phyloP scores from a whole-genome alignment of 2,888 invertebrate species.

The Ptilodon capucinus region DNA sequence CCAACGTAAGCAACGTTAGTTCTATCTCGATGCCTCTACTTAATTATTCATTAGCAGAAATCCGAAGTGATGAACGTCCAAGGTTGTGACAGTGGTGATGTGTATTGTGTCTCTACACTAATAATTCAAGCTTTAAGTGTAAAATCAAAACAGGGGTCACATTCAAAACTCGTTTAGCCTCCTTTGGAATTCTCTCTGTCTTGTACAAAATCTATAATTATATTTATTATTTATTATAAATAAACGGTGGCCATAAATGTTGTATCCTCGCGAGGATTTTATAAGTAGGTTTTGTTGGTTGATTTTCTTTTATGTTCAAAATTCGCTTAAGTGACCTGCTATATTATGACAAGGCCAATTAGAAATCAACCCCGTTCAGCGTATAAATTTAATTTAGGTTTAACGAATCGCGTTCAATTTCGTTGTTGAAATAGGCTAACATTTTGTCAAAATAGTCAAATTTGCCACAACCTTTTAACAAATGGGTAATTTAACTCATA shows the following conservation, averaged over 20 bases:
- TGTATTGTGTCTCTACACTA: conserved; percentile 12
- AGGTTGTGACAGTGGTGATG: conserved; percentile 31
- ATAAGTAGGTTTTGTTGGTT: not conserved
- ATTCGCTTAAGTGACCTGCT: no score
- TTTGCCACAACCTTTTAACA: no score
- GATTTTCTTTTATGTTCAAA: conserved; percentile 34
- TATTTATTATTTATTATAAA: no score
- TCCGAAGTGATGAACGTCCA: conserved; percentile 39
- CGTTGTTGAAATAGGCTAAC: no score
- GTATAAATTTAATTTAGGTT: no score
- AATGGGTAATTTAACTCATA: no score
- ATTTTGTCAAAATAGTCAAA: no score
- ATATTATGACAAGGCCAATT: no score
- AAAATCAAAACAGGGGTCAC: conserved; percentile 51
- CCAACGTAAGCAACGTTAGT: conserved; percentile 8
- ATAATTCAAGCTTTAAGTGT: conserved; percentile 41
- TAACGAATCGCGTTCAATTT: no score
- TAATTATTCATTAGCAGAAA: conserved; percentile 38
- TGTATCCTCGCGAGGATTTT: not conserved
- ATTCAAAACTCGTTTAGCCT: conserved; percentile 34
- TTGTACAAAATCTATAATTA: conserved; percentile 16
- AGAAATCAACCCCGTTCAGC: no score
- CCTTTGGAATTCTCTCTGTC: conserved; percentile 13
- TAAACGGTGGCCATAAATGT: conserved; percentile 6
- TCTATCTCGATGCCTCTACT: conserved; percentile 1